phyloP scores from a whole-genome alignment of 2,113 vertebrate genomes.

The Ploceus nigricollis region DNA sequence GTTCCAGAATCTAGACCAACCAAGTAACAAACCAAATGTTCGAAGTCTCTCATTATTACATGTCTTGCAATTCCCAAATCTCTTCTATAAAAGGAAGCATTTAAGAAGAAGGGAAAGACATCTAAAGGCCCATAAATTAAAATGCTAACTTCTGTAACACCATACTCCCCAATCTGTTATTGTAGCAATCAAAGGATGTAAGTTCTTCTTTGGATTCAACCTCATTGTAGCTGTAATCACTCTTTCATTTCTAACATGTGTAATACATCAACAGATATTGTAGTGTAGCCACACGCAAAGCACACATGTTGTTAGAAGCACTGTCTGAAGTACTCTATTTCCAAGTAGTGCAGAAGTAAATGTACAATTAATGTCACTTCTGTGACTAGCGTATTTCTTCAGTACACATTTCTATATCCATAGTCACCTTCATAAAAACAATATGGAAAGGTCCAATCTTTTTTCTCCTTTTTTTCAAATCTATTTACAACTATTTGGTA shows the following conservation, averaged over 20 bases:
- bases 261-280: not conserved
- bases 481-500: not conserved
- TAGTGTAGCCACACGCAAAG: not conserved
- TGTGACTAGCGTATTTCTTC: not conserved
- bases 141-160: not conserved
- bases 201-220: not conserved
- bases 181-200: not conserved
- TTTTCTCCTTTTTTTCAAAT: not conserved
- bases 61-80: not conserved
- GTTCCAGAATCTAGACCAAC: not conserved
- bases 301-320: not conserved
- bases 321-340: not conserved
- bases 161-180: not conserved
- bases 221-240: not conserved
- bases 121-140: not conserved
- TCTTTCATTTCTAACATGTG: not conserved
- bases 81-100: not conserved
- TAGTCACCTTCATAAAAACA: not conserved
- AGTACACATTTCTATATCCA: not conserved
- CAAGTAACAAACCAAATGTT: not conserved
- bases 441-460: accelerated
- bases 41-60: too few species aligned
- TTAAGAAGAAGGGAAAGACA: not conserved
- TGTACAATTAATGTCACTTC: not conserved
- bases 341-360: not conserved